A percentile compares a stretch with the other conserved stretches of the same genome.
phyloP scores from a whole-genome alignment of 2,113 vertebrate species.

The Verasper variegatus region DNA sequence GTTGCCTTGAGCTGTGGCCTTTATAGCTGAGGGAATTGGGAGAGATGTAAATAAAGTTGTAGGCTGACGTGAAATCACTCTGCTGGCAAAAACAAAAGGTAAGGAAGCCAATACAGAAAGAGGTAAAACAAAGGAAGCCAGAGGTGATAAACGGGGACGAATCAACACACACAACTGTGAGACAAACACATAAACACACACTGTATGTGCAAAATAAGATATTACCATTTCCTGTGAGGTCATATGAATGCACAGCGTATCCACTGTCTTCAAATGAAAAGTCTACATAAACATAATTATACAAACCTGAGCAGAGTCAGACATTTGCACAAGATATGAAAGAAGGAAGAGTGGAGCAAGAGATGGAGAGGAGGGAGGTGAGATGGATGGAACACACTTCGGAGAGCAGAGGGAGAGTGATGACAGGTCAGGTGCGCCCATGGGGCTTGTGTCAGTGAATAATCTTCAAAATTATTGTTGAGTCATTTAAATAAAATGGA shows the following conservation, averaged over 20 bases:
- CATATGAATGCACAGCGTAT: conserved; percentile 1
- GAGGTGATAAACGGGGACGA: conserved; percentile 26
- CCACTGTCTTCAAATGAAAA: not conserved
- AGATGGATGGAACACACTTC: conserved; percentile 60
- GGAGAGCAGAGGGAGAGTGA: conserved; percentile 57
- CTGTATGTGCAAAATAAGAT: conserved; percentile 4
- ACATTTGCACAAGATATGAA: conserved; percentile 16
- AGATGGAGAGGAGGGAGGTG: conserved; percentile 41
- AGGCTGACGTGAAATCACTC: conserved; percentile 74
- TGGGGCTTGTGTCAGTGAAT: conserved; percentile 67
- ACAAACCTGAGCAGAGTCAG: conserved; percentile 21
- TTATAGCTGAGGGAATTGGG: conserved; percentile 75
- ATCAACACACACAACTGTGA: conserved; percentile 29
- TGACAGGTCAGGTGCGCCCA: conserved; percentile 66
- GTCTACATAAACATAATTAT: conserved; percentile 1
- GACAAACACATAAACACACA: not conserved
- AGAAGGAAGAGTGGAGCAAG: conserved; percentile 7
- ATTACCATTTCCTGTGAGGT: not conserved
- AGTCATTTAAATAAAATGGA: conserved; percentile 69
- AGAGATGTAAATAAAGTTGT: conserved; percentile 81
- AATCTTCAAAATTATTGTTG: conserved; percentile 59
- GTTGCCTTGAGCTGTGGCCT: conserved; percentile 59
- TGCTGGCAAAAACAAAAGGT: conserved; percentile 46
- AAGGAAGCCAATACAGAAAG: conserved; percentile 7
- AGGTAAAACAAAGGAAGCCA: conserved; percentile 16